These are phyloP conservation scores for Smutsia temminckii DNA, from an alignment of 2,797 vertebrate genomes.

Conservation along the genomic window DNA sequence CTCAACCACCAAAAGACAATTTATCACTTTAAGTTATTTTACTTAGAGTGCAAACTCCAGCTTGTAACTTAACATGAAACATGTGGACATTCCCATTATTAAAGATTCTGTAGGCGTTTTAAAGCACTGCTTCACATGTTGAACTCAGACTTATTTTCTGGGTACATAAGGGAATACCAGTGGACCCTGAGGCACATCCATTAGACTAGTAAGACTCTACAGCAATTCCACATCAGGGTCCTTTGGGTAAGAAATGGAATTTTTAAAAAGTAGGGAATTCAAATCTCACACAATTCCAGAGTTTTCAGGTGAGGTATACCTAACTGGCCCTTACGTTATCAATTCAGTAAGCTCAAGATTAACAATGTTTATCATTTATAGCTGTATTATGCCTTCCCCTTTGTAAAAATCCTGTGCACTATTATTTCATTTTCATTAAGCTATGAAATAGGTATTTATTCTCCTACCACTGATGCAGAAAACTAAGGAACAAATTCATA, in stretches of 20 bases:
- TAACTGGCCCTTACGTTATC: constrained; percentile 5
- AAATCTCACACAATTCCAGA: neutral
- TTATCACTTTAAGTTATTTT: neutral
- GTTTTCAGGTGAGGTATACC: constrained; percentile 3
- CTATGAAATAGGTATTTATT: neutral
- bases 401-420: neutral
- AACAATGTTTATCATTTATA: constrained; percentile 19
- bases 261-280: neutral
- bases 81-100: neutral
- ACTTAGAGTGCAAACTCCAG: neutral
- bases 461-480: neutral
- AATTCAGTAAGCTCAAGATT: constrained; percentile 27
- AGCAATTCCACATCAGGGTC: neutral
- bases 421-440: constrained; percentile 29
- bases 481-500: neutral
- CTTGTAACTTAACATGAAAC: neutral
- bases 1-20: constrained; percentile 9
- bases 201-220: neutral
- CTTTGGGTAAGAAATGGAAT: neutral
- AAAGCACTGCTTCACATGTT: constrained; percentile 1
- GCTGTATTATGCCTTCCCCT: neutral
- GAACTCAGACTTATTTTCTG: neutral
- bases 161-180: neutral
- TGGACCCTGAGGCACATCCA: neutral
- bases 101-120: neutral